Conservation (phyloP, 2,888 invertebrate genomes). For the Rapana venosa region DNA sequence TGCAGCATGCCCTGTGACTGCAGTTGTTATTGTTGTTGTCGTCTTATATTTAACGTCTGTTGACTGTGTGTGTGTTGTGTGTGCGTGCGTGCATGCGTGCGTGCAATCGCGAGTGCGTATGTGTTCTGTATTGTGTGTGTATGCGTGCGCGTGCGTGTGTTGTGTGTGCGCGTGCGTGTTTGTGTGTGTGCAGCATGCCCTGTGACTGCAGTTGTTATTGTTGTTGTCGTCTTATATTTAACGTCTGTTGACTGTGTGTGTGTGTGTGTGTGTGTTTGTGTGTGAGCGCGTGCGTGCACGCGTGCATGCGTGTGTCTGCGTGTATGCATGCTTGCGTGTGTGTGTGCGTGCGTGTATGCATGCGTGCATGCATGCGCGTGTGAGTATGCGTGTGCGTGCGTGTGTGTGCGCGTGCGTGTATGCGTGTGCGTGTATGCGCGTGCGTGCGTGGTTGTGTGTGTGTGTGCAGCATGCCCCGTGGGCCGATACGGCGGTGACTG, state of each 20-base stretch:
- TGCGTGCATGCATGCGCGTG: not conserved
- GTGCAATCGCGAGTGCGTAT: too few relatives aligned
- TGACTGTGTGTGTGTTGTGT: too few relatives aligned
- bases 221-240: too few relatives aligned
- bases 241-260: not conserved
- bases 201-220: too few relatives aligned
- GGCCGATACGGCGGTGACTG: conserved; percentile 71
- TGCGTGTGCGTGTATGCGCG: conserved; percentile 31
- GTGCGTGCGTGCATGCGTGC: too few relatives aligned
- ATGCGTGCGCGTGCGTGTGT: not conserved
- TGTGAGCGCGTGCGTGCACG: conserved; percentile 26
- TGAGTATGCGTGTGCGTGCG: not conserved
- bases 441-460: conserved; percentile 26
- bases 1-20: too few relatives aligned
- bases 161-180: too few relatives aligned
- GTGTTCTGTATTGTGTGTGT: conserved; percentile 5
- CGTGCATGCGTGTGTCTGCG: conserved; percentile 33
- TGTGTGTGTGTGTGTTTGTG: conserved; percentile 22
- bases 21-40: too few relatives aligned
- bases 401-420: not conserved
- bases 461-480: conserved; percentile 62
- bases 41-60: too few relatives aligned
- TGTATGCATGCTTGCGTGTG: conserved; percentile 36
- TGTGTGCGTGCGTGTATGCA: not conserved
- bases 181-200: too few relatives aligned